Conservation (phyloP, 1,140 invertebrate genomes). For the Neotoxoptera formosana region DNA sequence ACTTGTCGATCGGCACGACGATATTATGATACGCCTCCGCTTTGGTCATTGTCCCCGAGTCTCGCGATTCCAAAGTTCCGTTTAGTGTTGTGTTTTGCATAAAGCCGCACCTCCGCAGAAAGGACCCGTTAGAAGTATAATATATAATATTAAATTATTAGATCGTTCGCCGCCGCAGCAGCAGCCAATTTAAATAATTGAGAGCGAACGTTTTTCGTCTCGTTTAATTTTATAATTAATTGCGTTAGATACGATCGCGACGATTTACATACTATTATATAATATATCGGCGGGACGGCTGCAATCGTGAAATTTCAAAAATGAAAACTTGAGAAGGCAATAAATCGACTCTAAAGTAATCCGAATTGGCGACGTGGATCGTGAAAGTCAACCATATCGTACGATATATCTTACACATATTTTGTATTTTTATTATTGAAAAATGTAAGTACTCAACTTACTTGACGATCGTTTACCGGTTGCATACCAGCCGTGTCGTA, state of each 20-base stretch:
- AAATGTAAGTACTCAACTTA: background rate
- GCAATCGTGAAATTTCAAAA: background rate
- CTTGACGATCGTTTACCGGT: background rate
- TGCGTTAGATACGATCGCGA: background rate
- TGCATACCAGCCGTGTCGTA: background rate
- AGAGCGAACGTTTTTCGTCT: background rate
- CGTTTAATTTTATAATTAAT: background rate
- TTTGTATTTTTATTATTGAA: no score
- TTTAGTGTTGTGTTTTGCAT: constrained; percentile 18
- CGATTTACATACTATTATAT: background rate
- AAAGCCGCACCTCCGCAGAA: background rate
- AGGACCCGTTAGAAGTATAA: background rate
- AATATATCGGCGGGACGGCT: no score
- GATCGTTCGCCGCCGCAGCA: no score
- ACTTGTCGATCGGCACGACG: background rate
- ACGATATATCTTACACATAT: background rate
- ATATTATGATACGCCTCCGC: background rate
- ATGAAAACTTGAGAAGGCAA: background rate
- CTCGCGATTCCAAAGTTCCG: background rate
- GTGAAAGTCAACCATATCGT: background rate
- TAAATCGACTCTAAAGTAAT: background rate
- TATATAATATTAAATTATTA: background rate
- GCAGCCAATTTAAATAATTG: constrained; percentile 13
- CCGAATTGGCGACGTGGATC: background rate
- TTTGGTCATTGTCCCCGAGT: background rate